These are phyloP conservation scores for Lethenteron reissneri DNA, from an alignment of 2,113 vertebrate genomes.

Conservation along the genomic window DNA sequence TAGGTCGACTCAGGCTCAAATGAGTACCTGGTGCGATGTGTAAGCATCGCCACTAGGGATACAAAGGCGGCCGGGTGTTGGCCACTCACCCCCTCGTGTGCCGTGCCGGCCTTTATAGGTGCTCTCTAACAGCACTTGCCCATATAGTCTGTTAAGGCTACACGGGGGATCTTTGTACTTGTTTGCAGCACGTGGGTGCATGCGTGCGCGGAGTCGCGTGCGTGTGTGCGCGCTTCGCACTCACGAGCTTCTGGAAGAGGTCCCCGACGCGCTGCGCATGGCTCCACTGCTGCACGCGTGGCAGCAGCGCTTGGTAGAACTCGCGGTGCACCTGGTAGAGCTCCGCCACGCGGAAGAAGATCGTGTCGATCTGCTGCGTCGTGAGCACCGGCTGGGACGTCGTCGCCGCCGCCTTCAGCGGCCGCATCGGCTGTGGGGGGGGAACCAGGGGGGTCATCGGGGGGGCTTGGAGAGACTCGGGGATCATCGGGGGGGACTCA, in stretches of 20 bases:
- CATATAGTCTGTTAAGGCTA: too few relatives aligned
- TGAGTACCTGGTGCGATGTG: too few relatives aligned
- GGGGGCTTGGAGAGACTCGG: too few relatives aligned
- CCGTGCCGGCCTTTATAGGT: too few relatives aligned
- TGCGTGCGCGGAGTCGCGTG: not conserved
- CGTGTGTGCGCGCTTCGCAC: constrained; percentile 10
- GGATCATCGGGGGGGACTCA: too few relatives aligned
- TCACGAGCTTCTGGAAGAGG: constrained; percentile 91
- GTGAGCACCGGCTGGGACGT: constrained; percentile 85
- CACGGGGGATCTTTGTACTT: too few relatives aligned
- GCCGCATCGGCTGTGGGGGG: constrained; percentile 58
- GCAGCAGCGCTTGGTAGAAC: constrained; percentile 67
- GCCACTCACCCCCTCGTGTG: too few relatives aligned
- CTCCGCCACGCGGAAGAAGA: constrained; percentile 96
- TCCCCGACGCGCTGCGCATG: constrained; percentile 76
- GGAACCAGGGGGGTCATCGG: not conserved
- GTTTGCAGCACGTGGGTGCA: too few relatives aligned
- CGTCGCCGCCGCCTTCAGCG: constrained; percentile 73
- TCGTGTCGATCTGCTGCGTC: constrained; percentile 77
- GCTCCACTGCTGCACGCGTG: constrained; percentile 83
- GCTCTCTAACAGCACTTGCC: too few relatives aligned
- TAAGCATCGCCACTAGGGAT: too few relatives aligned
- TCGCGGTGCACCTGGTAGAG: constrained; percentile 91
- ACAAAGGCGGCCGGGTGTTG: too few relatives aligned
- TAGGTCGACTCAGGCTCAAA: too few relatives aligned